Conservation (phyloP, 2,797 vertebrate species). For the Paramormyrops hopkinsi region DNA sequence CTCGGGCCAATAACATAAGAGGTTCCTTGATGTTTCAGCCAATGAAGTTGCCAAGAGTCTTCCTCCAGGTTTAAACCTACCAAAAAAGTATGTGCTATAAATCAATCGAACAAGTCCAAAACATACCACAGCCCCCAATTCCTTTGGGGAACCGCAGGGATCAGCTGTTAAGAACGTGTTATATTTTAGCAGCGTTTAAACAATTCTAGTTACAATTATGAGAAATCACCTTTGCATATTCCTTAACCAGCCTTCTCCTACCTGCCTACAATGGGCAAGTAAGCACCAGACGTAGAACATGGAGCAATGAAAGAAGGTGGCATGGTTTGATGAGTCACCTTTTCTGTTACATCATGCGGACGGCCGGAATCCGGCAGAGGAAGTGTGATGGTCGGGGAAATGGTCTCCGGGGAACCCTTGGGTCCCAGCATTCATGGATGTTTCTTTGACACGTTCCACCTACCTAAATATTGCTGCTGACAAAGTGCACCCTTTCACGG, state of each 20-base stretch:
- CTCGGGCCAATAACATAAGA: neutral
- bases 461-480: neutral
- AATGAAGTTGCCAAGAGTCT: neutral
- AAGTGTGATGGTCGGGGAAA: neutral
- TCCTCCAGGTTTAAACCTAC: neutral
- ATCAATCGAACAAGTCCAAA: neutral
- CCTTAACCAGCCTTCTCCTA: neutral
- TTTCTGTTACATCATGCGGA: neutral
- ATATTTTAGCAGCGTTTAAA: neutral
- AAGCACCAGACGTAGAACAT: neutral
- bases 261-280: neutral
- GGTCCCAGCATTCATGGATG: neutral
- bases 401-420: neutral
- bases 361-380: neutral
- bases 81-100: neutral
- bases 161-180: neutral
- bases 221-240: slow-evolving; percentile 25
- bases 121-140: neutral
- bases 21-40: neutral
- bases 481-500: neutral
- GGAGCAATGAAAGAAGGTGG: neutral
- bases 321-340: neutral
- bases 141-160: neutral
- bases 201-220: neutral
- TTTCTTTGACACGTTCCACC: neutral